phyloP scores from a whole-genome alignment of 1,140 invertebrate species.

The Ptiloglossa arizonensis region DNA sequence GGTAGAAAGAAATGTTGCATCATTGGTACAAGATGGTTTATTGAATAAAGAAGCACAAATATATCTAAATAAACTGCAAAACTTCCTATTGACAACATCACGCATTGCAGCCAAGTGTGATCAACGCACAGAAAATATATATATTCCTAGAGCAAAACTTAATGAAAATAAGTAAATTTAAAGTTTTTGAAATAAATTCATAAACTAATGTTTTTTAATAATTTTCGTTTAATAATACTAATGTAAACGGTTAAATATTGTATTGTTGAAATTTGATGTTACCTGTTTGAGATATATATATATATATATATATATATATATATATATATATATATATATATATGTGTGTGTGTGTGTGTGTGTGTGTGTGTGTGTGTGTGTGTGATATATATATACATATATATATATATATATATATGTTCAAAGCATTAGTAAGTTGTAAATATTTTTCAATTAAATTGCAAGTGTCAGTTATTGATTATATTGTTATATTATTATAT shows the following conservation, averaged over 20 bases:
- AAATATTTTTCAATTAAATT: slow-evolving; percentile 38
- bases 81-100: slow-evolving; percentile 87
- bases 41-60: slow-evolving; percentile 85
- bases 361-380: no score
- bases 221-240: slow-evolving; percentile 1
- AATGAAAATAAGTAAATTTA: slow-evolving; percentile 71
- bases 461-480: slow-evolving; percentile 9
- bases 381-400: no score
- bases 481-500: slow-evolving; percentile 29
- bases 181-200: neutral
- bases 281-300: no score
- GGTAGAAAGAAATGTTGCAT: slow-evolving; percentile 85
- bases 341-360: no score
- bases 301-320: no score
- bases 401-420: slow-evolving; percentile 15
- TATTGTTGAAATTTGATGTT: neutral
- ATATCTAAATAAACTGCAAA: slow-evolving; percentile 88
- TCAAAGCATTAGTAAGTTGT: slow-evolving; percentile 11
- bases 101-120: slow-evolving; percentile 86
- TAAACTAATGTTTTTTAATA: slow-evolving; percentile 4
- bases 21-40: slow-evolving; percentile 83
- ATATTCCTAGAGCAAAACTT: slow-evolving; percentile 83
- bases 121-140: slow-evolving; percentile 86
- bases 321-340: no score
- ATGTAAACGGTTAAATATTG: neutral